Base-by-base conservation (phyloP, 2,797 vertebrate species). In the Eleutherodactylus coqui region DNA sequence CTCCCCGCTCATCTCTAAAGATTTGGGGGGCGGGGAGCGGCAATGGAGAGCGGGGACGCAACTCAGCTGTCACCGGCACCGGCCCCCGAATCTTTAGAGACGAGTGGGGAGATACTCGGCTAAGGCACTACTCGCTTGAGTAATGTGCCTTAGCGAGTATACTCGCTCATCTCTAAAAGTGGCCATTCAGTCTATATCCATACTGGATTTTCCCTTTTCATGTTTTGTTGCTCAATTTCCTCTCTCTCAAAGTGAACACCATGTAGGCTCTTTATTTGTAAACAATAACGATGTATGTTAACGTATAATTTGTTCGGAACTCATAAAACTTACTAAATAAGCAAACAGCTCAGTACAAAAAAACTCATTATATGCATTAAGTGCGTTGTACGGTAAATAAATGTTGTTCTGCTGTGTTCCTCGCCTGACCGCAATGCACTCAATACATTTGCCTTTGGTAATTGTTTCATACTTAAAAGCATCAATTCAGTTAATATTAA, bases 381-480 rank as follows among this genome's bases (percentile, higher is more conserved):
- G 32, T 13, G 8, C 51, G 45, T 34, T 77, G 38, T 19, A 60
- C 45, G 14, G 4, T 64, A 9, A 62, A 41, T 64, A 64, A 47
- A 45, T 47, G 45, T 64, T 34, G 78, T 82, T 60, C 16, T 67
- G 11, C 14, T 47, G 32, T n/a, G 60, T 69, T 45, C 17, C 16
- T 5, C 32, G 16, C 32, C 16, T 24, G 38, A 55, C 38, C 43
- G 67, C 27, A 58, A 75, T 43, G 34, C n/a, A 73, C 75, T 83
- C 27, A 58, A 75, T 43, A 14, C 36, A 73, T 83, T 83, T 24
- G 9, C 36, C n/a, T 60, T 21, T 9, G 34, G 51, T 60, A 41
- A 82, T 82, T 73, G 47, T 73, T 73, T 72, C 34, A 79, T 79
- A 64, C 64, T 43, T 11, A 47, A 49, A 62, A 80, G 49, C 55